Evolutionary conservation across 2,888 invertebrate genomes (phyloP).

Genomic region (Neoscelio sp.): DNA sequence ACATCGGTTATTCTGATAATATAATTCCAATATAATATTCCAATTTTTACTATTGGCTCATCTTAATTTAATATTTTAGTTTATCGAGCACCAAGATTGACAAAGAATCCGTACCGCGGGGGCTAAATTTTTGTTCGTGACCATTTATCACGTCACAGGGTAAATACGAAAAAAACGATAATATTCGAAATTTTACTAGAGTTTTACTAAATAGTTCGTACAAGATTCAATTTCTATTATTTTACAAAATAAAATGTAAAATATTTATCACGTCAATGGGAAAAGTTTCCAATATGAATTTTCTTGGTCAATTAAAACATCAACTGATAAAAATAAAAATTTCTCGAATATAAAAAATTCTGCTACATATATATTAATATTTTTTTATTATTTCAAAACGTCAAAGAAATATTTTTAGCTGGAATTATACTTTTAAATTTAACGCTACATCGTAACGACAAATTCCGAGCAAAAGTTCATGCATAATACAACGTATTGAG

Average conservation of each 20-base stretch:
- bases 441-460: constrained; percentile 54
- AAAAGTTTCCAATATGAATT: constrained; percentile 51
- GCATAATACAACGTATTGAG: constrained; percentile 54
- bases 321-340: constrained; percentile 52
- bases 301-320: constrained; percentile 40
- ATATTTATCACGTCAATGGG: constrained; percentile 41
- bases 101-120: no score
- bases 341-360: constrained; percentile 51
- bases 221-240: constrained; percentile 31
- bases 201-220: no score
- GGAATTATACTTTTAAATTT: constrained; percentile 41
- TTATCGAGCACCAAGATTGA: no score
- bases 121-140: no score
- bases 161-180: no score
- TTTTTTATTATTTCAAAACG: constrained; percentile 34
- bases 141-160: no score
- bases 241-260: constrained; percentile 52
- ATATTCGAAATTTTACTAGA: no score
- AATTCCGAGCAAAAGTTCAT: constrained; percentile 58
- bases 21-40: no score
- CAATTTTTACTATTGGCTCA: no score
- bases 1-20: no score
- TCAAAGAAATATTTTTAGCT: constrained; percentile 36
- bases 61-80: no score
- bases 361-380: constrained; percentile 54